Evolutionary conservation across 2,888 invertebrate species (phyloP).

Genomic region (Scrobipalpa costella): DNA sequence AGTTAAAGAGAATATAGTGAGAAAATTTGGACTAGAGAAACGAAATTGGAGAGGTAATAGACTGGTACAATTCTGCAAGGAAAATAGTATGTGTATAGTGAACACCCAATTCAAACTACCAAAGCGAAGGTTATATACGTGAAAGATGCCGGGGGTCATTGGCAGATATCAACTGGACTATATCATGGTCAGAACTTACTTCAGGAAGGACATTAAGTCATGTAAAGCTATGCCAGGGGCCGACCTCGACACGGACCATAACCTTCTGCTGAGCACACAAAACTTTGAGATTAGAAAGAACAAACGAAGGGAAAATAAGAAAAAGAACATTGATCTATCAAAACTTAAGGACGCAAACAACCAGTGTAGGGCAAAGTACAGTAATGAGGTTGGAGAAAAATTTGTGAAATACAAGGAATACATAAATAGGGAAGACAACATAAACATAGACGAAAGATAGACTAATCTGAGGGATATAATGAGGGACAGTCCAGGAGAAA

Average conservation of each 20-base stretch:
- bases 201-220: background rate
- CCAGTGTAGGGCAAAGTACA: too few species aligned
- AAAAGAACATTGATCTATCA: too few species aligned
- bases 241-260: slow-evolving; percentile 12
- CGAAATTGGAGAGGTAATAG: background rate
- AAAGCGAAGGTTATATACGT: slow-evolving; percentile 15
- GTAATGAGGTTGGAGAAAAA: too few species aligned
- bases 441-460: slow-evolving; percentile 3
- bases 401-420: too few species aligned
- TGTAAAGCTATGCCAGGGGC: slow-evolving; percentile 15
- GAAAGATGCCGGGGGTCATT: background rate
- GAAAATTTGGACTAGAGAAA: background rate
- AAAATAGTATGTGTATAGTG: slow-evolving; percentile 19
- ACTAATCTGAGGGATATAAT: background rate
- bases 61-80: slow-evolving; percentile 11
- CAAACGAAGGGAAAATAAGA: too few species aligned
- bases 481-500: slow-evolving; percentile 15
- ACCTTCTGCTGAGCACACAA: background rate
- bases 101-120: too few species aligned
- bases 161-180: slow-evolving; percentile 18
- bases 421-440: too few species aligned
- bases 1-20: background rate
- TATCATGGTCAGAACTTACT: background rate
- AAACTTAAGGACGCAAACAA: too few species aligned
- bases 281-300: too few species aligned